phyloP scores from a whole-genome alignment of 2,888 invertebrate genomes.

The Harpalus rubripes region DNA sequence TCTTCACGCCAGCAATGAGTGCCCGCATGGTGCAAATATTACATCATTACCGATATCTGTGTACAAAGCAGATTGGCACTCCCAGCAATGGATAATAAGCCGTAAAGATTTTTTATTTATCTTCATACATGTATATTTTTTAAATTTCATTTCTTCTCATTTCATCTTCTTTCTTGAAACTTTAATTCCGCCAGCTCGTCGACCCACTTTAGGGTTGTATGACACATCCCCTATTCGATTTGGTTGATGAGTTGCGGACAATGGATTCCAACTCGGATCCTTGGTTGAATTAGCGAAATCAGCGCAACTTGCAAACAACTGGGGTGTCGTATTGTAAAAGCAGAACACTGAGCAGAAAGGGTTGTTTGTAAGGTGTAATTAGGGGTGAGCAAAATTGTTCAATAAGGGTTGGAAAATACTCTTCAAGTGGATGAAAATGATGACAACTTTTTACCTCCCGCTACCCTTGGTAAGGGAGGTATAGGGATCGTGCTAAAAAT shows the following conservation, averaged over 20 bases:
- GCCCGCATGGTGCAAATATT: too few relatives aligned
- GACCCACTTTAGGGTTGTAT: constrained; percentile 7
- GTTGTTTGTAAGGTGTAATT: background rate
- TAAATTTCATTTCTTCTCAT: too few relatives aligned
- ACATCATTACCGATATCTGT: too few relatives aligned
- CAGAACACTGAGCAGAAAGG: background rate
- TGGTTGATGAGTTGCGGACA: constrained; percentile 38
- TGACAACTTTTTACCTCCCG: background rate
- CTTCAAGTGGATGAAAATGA: background rate
- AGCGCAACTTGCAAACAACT: background rate
- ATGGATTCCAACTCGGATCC: constrained; percentile 1
- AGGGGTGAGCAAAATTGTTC: background rate
- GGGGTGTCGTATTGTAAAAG: background rate
- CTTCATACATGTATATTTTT: too few relatives aligned
- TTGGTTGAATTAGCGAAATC: constrained; percentile 21
- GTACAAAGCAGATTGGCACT: too few relatives aligned
- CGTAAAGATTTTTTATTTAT: too few relatives aligned
- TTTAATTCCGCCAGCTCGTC: too few relatives aligned
- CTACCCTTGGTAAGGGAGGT: too few relatives aligned
- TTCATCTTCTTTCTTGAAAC: too few relatives aligned
- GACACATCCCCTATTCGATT: background rate
- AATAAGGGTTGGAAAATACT: background rate
- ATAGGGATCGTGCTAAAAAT: too few relatives aligned
- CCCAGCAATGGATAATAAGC: too few relatives aligned
- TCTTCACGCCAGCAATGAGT: too few relatives aligned